Conservation (phyloP, 2,797 vertebrate species). For the Geotria australis region DNA sequence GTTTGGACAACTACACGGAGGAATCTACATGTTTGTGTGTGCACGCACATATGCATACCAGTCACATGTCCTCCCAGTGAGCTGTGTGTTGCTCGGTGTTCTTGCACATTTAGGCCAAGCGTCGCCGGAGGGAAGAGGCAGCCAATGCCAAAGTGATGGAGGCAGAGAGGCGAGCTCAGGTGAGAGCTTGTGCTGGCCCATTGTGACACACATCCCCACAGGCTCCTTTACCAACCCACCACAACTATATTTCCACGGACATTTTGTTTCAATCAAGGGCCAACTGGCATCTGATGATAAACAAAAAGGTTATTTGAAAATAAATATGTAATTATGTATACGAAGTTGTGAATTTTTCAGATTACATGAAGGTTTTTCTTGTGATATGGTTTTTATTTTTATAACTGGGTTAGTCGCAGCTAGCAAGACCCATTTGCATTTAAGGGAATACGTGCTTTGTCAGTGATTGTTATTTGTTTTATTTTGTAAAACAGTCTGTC, state of each 20-base stretch:
- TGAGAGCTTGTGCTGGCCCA: conserved; percentile 14
- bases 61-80: conserved; percentile 11
- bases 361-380: not conserved
- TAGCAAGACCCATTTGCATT: too few species aligned
- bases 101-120: conserved; percentile 35
- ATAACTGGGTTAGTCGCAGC: too few species aligned
- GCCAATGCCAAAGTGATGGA: conserved; percentile 84
- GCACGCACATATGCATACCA: too few species aligned
- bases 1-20: too few species aligned
- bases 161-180: conserved; percentile 77
- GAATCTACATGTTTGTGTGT: too few species aligned
- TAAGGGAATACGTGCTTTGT: too few species aligned
- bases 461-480: too few species aligned
- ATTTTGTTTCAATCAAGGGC: conserved; percentile 8
- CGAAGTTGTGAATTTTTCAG: not conserved
- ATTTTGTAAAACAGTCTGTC: too few species aligned
- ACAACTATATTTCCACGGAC: conserved; percentile 9
- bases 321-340: conserved; percentile 3
- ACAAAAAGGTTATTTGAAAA: not conserved
- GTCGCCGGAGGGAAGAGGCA: conserved; percentile 74
- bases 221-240: too few species aligned
- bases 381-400: too few species aligned
- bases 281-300: conserved; percentile 3
- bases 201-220: too few species aligned
- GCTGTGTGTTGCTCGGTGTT: conserved; percentile 17